phyloP scores from a whole-genome alignment of 1,140 invertebrate species.

The Onthophagus taurus region DNA sequence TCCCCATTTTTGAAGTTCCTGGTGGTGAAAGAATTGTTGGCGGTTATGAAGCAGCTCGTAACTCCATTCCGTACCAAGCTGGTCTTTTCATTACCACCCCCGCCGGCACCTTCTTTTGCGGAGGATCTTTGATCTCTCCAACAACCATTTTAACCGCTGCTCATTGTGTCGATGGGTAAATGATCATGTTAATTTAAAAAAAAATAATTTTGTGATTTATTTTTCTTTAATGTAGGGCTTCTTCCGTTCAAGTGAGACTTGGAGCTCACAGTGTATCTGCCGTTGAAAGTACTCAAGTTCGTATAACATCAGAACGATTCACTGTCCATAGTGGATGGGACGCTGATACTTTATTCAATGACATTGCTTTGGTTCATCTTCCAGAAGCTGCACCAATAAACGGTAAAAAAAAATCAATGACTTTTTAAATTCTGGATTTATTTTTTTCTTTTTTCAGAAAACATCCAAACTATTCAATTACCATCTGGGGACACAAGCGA shows the following conservation, averaged over 20 bases:
- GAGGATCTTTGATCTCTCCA: conserved; percentile 54
- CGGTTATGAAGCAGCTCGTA: conserved; percentile 31
- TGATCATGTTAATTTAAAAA: background rate
- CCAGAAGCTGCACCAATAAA: background rate
- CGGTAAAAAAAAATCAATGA: no score
- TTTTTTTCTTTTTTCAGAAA: conserved; percentile 17
- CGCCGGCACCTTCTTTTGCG: conserved; percentile 43
- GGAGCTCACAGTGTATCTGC: conserved; percentile 41
- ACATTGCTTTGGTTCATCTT: background rate
- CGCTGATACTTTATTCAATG: background rate
- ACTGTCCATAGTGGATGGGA: background rate
- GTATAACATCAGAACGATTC: background rate
- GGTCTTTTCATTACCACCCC: conserved; percentile 6
- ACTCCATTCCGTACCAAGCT: conserved; percentile 37
- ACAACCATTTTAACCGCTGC: conserved; percentile 55
- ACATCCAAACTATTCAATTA: conserved; percentile 16
- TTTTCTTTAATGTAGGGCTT: conserved; percentile 8
- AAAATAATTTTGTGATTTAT: background rate
- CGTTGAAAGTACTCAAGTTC: conserved; percentile 27
- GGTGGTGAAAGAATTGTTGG: conserved; percentile 24
- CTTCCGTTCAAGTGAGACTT: conserved; percentile 33
- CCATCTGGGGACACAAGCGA: background rate
- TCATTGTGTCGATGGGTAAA: conserved; percentile 41
- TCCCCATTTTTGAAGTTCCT: background rate
- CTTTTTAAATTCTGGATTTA: no score